Percentiles rank a stretch among this genome's conserved stretches.
These are phyloP conservation scores for Hypanus sabinus DNA, from an alignment of 2,113 vertebrate genomes.

Conservation along the genomic window DNA sequence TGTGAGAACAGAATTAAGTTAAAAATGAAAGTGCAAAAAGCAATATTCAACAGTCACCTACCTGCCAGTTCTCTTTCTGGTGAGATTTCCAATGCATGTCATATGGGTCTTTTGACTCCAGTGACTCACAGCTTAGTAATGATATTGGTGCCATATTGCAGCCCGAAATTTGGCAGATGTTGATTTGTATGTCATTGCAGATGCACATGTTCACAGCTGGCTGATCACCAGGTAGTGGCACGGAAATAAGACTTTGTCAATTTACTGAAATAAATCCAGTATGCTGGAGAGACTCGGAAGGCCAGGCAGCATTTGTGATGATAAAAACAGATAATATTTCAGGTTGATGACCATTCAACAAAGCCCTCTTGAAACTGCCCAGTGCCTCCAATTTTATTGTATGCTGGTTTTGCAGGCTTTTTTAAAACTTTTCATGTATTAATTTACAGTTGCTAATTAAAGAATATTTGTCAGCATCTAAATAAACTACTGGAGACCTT, in stretches of 20 bases:
- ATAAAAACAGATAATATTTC: too few species aligned
- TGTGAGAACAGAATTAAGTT: neutral
- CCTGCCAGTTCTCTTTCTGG: neutral
- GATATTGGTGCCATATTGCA: neutral
- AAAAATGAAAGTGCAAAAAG: neutral
- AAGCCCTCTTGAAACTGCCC: too few species aligned
- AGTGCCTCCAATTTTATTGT: too few species aligned
- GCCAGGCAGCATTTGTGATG: too few species aligned
- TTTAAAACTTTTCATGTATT: too few species aligned
- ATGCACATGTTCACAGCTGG: neutral
- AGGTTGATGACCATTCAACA: too few species aligned
- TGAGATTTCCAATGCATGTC: neutral
- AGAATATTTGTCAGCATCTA: neutral
- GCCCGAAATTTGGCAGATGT: neutral
- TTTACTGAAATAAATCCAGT: neutral
- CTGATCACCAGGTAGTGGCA: neutral
- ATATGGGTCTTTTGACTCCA: neutral
- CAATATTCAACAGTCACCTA: neutral
- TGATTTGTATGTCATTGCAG: neutral
- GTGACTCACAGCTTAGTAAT: neutral
- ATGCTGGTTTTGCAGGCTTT: too few species aligned
- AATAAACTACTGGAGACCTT: neutral
- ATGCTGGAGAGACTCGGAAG: too few species aligned
- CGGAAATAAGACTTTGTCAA: neutral
- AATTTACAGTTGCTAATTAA: neutral